Evolutionary conservation across 1,140 invertebrate genomes (phyloP).

Genomic region (Drosophila micromelanica): DNA sequence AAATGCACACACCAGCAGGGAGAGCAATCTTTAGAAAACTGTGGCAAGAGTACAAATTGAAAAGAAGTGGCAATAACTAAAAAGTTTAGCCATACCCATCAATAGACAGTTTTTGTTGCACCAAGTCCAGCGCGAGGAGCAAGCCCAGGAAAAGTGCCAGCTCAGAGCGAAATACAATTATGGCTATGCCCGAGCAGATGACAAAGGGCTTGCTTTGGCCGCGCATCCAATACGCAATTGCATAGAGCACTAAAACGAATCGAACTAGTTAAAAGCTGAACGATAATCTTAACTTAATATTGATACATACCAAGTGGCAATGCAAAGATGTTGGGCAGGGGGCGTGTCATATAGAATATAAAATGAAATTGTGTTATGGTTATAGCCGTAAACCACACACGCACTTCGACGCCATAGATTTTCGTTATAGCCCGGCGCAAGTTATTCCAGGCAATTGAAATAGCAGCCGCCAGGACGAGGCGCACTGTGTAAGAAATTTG

Average conservation of each 20-base stretch:
- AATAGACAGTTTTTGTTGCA: slow-evolving; percentile 86
- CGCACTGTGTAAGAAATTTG: slow-evolving; percentile 89
- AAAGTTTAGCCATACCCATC: slow-evolving; percentile 84
- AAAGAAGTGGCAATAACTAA: slow-evolving; percentile 1
- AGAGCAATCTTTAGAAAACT: slow-evolving; percentile 90
- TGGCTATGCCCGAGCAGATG: slow-evolving; percentile 92
- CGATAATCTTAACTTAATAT: neutral
- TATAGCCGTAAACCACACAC: slow-evolving; percentile 93
- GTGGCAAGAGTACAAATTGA: slow-evolving; percentile 55
- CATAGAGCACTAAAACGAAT: slow-evolving; percentile 91
- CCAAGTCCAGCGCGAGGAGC: slow-evolving; percentile 92
- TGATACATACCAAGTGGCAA: slow-evolving; percentile 92
- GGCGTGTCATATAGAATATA: slow-evolving; percentile 97
- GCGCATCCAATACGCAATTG: slow-evolving; percentile 93
- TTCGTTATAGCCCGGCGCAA: slow-evolving; percentile 90
- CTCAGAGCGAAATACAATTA: slow-evolving; percentile 96
- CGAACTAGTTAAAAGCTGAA: neutral
- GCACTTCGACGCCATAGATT: slow-evolving; percentile 91
- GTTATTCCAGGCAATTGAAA: slow-evolving; percentile 90
- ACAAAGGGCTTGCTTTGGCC: slow-evolving; percentile 92
- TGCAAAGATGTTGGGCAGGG: slow-evolving; percentile 98
- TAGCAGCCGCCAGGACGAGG: slow-evolving; percentile 89
- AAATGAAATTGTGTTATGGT: slow-evolving; percentile 98
- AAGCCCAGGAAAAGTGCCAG: slow-evolving; percentile 94
- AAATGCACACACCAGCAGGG: slow-evolving; percentile 89